These are phyloP conservation scores for Drosophila athabasca DNA, from an alignment of 1,140 invertebrate genomes.

Conservation along the genomic window DNA sequence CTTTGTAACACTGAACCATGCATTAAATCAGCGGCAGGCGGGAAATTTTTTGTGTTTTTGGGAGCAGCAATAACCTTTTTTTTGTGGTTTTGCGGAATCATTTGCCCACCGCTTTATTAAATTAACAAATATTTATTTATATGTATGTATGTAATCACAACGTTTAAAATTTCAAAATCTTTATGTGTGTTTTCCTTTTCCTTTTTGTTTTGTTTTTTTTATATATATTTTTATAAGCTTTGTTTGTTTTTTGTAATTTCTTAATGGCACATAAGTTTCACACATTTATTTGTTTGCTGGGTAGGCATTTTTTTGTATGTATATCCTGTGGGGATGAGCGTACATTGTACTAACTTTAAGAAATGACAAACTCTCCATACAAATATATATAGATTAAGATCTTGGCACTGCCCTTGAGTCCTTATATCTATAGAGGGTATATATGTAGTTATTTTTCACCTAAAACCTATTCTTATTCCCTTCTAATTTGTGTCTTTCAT, in stretches of 20 bases:
- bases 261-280: conserved; percentile 78
- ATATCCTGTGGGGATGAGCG: too few relatives aligned
- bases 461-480: conserved; percentile 27
- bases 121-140: conserved; percentile 42
- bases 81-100: too few relatives aligned
- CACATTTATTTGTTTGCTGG: conserved; percentile 47
- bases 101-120: too few relatives aligned
- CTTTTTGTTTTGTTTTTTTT: conserved; percentile 15
- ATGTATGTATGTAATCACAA: conserved; percentile 52
- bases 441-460: too few relatives aligned
- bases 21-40: conserved; percentile 70
- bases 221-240: conserved; percentile 22
- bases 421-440: conserved; percentile 42
- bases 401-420: conserved; percentile 39
- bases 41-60: too few relatives aligned
- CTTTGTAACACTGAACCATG: conserved; percentile 67
- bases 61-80: too few relatives aligned
- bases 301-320: conserved; percentile 21
- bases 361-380: conserved; percentile 50
- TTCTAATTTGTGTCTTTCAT: conserved; percentile 57
- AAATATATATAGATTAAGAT: conserved; percentile 37
- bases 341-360: conserved; percentile 30
- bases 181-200: conserved; percentile 4
- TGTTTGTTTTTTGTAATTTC: conserved; percentile 32
- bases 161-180: conserved; percentile 72